Percentiles rank a stretch among this genome's conserved stretches.
phyloP scores from a whole-genome alignment of 2,113 vertebrate genomes.

The Eurypyga helias region DNA sequence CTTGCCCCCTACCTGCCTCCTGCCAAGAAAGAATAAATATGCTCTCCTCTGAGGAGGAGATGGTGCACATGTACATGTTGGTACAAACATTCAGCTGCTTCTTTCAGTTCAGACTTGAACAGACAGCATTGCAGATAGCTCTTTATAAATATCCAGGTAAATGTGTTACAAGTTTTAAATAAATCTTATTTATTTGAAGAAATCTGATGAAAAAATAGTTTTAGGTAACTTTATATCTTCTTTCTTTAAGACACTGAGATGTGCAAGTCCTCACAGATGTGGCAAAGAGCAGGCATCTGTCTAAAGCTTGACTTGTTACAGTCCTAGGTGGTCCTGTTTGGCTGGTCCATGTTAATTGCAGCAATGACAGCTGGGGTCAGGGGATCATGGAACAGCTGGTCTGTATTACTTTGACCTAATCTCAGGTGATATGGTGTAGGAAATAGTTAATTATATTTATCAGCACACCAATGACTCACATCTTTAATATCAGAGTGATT shows the following conservation, averaged over 20 bases:
- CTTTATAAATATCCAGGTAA: not conserved
- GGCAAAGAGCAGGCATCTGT: not conserved
- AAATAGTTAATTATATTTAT: slow-evolving; percentile 45
- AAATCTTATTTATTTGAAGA: not conserved
- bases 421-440: slow-evolving; percentile 36
- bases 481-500: slow-evolving; percentile 8
- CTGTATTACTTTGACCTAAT: slow-evolving; percentile 37
- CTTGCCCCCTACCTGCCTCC: not conserved
- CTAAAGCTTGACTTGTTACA: not conserved
- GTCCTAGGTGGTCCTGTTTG: slow-evolving; percentile 28
- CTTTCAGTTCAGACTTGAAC: not conserved
- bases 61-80: not conserved
- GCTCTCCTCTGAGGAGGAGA: not conserved
- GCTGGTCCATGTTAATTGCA: slow-evolving; percentile 3
- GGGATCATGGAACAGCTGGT: not conserved
- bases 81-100: not conserved
- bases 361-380: slow-evolving; percentile 5
- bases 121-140: not conserved
- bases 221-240: not conserved
- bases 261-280: not conserved
- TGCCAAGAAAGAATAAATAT: not conserved
- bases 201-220: not conserved
- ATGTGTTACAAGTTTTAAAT: not conserved
- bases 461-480: not conserved
- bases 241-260: not conserved